Evolutionary conservation across 2,113 vertebrate genomes (phyloP).

Genomic region (Neolamprologus toae): DNA sequence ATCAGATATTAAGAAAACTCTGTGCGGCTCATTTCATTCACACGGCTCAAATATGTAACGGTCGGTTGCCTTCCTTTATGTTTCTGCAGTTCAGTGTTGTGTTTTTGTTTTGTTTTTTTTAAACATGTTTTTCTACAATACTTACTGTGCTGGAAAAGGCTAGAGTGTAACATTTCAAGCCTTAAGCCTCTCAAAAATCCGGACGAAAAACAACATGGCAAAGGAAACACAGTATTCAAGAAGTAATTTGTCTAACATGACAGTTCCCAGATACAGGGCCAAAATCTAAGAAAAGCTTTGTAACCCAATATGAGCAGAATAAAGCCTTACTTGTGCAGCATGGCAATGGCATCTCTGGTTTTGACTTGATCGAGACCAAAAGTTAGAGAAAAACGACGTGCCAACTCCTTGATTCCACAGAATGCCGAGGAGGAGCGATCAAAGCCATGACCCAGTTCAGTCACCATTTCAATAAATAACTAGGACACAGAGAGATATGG

Average conservation of each 20-base stretch:
- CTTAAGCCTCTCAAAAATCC: neutral
- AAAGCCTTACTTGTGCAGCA: slow-evolving; percentile 94
- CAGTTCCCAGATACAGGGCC: neutral
- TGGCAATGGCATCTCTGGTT: slow-evolving; percentile 97
- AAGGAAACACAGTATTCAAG: neutral
- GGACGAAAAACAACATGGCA: neutral
- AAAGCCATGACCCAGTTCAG: slow-evolving; percentile 91
- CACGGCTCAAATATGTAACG: neutral
- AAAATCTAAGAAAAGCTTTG: neutral
- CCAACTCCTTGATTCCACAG: slow-evolving; percentile 97
- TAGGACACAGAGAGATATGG: slow-evolving; percentile 19
- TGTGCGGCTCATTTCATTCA: neutral
- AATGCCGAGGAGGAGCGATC: slow-evolving; percentile 92
- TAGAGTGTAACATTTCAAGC: neutral
- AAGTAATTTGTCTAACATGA: slow-evolving; percentile 9
- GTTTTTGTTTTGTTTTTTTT: neutral
- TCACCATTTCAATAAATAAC: slow-evolving; percentile 99
- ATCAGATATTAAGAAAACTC: neutral
- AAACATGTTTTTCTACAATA: neutral
- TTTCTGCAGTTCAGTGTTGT: neutral
- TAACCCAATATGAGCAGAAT: neutral
- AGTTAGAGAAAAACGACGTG: slow-evolving; percentile 94
- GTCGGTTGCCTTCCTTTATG: neutral
- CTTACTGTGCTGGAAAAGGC: neutral
- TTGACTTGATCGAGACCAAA: slow-evolving; percentile 98